These are phyloP conservation scores for Apamea monoglypha DNA, from an alignment of 2,888 invertebrate genomes.

Conservation along the genomic window DNA sequence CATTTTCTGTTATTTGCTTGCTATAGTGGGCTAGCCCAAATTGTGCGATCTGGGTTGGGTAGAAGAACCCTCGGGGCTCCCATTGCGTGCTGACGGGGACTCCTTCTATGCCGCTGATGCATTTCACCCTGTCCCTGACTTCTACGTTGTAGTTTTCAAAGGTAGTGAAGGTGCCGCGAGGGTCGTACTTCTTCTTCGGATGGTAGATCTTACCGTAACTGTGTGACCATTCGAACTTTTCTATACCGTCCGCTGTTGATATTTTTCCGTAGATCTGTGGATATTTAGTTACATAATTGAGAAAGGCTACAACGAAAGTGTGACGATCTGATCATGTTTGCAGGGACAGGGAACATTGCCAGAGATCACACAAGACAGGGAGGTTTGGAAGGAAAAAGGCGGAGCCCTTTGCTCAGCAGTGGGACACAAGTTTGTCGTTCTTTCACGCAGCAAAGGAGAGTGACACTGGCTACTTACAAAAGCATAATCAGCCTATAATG, in stretches of 20 bases:
- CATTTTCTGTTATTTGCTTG: slow-evolving; percentile 96
- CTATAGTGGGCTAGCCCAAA: slow-evolving; percentile 99
- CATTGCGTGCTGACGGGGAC: slow-evolving; percentile 99
- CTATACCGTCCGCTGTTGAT: slow-evolving; percentile 92
- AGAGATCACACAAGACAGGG: not conserved
- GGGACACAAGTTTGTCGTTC: not conserved
- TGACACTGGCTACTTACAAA: not conserved
- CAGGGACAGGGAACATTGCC: not conserved
- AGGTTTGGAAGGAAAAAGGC: not conserved
- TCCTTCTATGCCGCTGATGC: slow-evolving; percentile 97
- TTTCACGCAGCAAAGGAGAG: not conserved
- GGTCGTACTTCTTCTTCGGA: slow-evolving; percentile 96
- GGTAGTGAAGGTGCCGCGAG: slow-evolving; percentile 97
- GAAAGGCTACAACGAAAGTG: not conserved
- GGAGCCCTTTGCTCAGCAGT: not conserved
- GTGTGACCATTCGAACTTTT: slow-evolving; percentile 98
- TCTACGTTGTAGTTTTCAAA: slow-evolving; percentile 99
- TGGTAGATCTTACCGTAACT: slow-evolving; percentile 97
- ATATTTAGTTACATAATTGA: not conserved
- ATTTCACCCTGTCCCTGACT: slow-evolving; percentile 98
- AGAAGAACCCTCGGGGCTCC: slow-evolving; percentile 98
- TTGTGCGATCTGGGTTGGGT: slow-evolving; percentile 99
- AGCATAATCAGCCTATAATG: not conserved
- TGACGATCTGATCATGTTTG: not conserved
- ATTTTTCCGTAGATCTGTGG: slow-evolving; percentile 95